Percentiles rank a stretch among this genome's conserved stretches.
Evolutionary conservation across 2,113 vertebrate genomes (phyloP).

Genomic region (Fulica atra): DNA sequence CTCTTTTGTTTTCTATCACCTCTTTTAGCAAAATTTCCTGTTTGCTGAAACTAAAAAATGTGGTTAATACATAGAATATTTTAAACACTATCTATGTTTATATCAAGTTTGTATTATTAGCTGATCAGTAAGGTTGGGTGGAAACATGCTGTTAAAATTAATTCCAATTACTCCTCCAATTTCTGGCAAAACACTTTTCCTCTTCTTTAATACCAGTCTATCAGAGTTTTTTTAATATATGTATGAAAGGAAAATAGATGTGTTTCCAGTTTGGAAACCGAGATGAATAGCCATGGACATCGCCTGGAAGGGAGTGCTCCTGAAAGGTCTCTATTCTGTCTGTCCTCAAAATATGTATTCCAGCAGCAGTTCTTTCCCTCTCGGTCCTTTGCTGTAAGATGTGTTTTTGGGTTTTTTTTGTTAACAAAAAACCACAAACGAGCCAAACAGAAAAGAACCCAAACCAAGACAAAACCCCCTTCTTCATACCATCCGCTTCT

Average conservation of each 20-base stretch:
- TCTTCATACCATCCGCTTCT: not conserved
- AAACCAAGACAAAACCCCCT: accelerated
- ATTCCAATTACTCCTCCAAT: not conserved
- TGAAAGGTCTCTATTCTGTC: not conserved
- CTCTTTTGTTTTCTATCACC: not conserved
- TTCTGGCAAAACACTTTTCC: not conserved
- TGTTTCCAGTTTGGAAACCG: not conserved
- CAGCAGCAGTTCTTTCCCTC: not conserved
- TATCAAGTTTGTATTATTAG: not conserved
- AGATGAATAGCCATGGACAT: not conserved
- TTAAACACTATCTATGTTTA: not conserved
- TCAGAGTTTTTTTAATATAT: not conserved
- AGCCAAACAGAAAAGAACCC: not conserved
- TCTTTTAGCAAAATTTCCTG: not conserved
- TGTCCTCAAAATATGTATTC: not conserved
- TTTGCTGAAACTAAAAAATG: not conserved
- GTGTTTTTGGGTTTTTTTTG: not conserved
- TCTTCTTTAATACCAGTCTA: not conserved
- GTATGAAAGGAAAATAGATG: not conserved
- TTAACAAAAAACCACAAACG: not conserved
- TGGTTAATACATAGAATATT: not conserved
- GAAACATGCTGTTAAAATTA: not conserved
- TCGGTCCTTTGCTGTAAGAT: not conserved
- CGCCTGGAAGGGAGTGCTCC: not conserved
- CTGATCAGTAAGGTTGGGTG: not conserved